A percentile compares a stretch with the other conserved stretches of the same genome.
Evolutionary conservation across 1,140 invertebrate genomes (phyloP).

Genomic region (Stegodyphus mimosarum): DNA sequence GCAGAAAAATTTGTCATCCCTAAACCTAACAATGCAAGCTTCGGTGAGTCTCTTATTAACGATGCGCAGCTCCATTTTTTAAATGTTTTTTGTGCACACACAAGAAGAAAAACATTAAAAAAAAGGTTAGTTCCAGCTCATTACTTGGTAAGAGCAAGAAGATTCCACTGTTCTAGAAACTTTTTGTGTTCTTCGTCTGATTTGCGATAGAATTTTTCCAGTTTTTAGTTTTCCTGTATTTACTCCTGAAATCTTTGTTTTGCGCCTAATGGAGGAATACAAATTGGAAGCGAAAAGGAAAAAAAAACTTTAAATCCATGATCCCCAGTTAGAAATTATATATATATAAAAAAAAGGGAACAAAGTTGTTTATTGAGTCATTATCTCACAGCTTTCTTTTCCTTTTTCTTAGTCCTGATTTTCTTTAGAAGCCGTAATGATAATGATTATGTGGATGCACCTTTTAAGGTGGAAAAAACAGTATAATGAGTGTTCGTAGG

Average conservation of each 20-base stretch:
- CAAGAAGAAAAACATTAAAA: slow-evolving; percentile 30
- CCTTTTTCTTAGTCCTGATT: slow-evolving; percentile 14
- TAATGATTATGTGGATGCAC: slow-evolving; percentile 40
- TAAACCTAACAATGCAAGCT: slow-evolving; percentile 15
- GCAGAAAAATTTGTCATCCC: slow-evolving; percentile 44
- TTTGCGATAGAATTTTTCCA: background rate
- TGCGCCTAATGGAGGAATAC: background rate
- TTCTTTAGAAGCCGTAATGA: slow-evolving; percentile 34
- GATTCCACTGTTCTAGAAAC: slow-evolving; percentile 23
- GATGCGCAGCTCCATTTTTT: slow-evolving; percentile 8
- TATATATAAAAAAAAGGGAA: slow-evolving; percentile 1
- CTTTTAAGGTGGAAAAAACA: background rate
- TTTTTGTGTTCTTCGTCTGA: slow-evolving; percentile 19
- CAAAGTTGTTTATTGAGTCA: slow-evolving; percentile 36
- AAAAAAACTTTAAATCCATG: slow-evolving; percentile 7
- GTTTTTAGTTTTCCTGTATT: slow-evolving; percentile 33
- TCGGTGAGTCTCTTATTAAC: slow-evolving; percentile 35
- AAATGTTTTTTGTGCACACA: background rate
- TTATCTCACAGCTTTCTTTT: slow-evolving; percentile 18
- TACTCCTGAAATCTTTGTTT: background rate
- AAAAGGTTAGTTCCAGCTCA: too few relatives aligned
- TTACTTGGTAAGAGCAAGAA: background rate
- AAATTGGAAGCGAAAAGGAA: background rate
- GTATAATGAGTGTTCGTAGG: slow-evolving; percentile 12
- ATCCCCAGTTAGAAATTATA: too few relatives aligned